Evolutionary conservation across 2,797 vertebrate genomes (phyloP).

Genomic region (Aulostomus chinensis): DNA sequence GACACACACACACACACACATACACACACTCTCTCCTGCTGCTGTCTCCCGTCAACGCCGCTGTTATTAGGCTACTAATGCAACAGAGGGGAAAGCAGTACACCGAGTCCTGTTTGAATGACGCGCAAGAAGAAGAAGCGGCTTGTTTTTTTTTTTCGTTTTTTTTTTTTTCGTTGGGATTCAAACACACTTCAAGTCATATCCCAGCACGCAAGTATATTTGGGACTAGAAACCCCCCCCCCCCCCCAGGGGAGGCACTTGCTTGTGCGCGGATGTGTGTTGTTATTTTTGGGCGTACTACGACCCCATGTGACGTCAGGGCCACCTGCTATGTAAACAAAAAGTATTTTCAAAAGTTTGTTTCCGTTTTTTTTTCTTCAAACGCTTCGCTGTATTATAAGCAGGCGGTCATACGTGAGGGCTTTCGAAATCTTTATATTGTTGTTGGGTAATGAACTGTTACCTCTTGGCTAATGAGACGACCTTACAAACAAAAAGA

Average conservation of each 20-base stretch:
- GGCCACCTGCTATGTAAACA: slow-evolving; percentile 92
- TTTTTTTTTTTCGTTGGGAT: slow-evolving; percentile 64
- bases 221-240: slow-evolving; percentile 78
- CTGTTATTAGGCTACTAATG: slow-evolving; percentile 82
- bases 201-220: slow-evolving; percentile 77
- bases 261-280: slow-evolving; percentile 70
- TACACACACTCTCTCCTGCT: slow-evolving; percentile 69
- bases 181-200: slow-evolving; percentile 82
- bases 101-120: slow-evolving; percentile 82
- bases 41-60: slow-evolving; percentile 77
- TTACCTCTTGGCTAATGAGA: no score
- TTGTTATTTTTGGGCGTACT: slow-evolving; percentile 79
- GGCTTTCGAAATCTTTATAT: no score
- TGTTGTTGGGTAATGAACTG: no score
- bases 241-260: slow-evolving; percentile 60
- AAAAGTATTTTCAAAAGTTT: slow-evolving; percentile 77
- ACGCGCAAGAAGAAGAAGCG: slow-evolving; percentile 78
- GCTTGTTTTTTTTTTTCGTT: slow-evolving; percentile 75
- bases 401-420: no score
- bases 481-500: no score
- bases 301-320: slow-evolving; percentile 86
- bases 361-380: slow-evolving; percentile 35
- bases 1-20: slow-evolving; percentile 72
- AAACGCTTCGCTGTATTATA: no score
- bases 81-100: slow-evolving; percentile 78